A percentile compares a stretch with the other conserved stretches of the same genome.
These are phyloP conservation scores for Epinephelus coioides DNA, from an alignment of 2,797 vertebrate species.

Conservation along the genomic window DNA sequence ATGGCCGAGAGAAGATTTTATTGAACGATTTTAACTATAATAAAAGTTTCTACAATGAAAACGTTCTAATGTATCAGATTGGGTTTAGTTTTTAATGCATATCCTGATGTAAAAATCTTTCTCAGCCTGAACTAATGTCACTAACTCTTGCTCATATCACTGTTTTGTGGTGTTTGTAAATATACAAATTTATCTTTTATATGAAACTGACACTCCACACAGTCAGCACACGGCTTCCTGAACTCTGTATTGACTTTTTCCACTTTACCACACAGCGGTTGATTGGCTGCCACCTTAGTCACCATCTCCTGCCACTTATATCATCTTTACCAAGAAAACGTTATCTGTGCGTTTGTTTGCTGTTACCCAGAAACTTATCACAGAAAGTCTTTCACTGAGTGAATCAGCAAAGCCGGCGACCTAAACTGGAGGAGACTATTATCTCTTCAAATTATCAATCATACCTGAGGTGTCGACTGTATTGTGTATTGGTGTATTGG, in stretches of 20 bases:
- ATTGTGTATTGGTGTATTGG: background rate
- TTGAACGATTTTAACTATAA: background rate
- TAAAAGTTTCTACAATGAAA: background rate
- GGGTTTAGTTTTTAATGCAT: background rate
- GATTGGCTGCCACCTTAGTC: background rate
- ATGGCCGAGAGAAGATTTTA: background rate
- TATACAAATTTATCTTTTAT: background rate
- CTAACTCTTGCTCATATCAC: background rate
- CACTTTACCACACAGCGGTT: background rate
- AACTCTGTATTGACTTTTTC: background rate
- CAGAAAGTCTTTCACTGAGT: background rate
- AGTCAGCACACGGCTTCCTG: background rate
- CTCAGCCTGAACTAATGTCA: background rate
- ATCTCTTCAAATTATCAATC: background rate
- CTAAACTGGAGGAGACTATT: background rate
- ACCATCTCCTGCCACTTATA: background rate
- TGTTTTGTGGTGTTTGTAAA: background rate
- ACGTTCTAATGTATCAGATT: background rate
- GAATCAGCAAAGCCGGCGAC: background rate
- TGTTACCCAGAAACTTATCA: conserved; percentile 31
- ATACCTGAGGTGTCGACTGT: no score
- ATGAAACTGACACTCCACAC: background rate
- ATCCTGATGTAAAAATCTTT: background rate
- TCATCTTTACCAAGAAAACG: conserved; percentile 36
- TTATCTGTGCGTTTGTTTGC: conserved; percentile 15